Percentiles rank a stretch among this genome's conserved stretches.
Conservation (phyloP, 1,140 invertebrate genomes). For the Drosophila trapezifrons region DNA sequence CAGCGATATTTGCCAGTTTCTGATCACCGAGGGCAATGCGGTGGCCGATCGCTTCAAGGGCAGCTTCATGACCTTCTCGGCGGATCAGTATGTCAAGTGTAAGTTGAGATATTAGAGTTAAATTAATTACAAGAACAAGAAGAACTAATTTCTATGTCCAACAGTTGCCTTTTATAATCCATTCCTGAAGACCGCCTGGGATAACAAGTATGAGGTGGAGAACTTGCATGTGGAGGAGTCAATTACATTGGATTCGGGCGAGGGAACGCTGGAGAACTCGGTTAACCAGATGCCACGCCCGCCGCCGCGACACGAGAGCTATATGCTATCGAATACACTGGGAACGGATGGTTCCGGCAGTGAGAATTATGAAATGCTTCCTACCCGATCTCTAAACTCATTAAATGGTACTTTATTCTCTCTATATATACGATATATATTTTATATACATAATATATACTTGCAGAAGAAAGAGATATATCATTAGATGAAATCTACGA, state of each 20-base stretch:
- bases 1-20: constrained; percentile 93
- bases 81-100: constrained; percentile 83
- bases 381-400: constrained; percentile 85
- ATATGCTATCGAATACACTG: constrained; percentile 84
- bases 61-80: constrained; percentile 92
- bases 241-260: constrained; percentile 87
- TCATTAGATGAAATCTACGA: constrained; percentile 87
- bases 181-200: constrained; percentile 98
- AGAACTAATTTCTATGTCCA: not conserved
- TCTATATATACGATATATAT: not conserved
- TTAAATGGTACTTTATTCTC: constrained; percentile 80
- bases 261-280: constrained; percentile 89
- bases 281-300: constrained; percentile 88
- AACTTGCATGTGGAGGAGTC: constrained; percentile 95
- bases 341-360: constrained; percentile 86
- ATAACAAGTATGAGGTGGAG: constrained; percentile 97
- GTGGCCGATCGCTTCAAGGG: constrained; percentile 96
- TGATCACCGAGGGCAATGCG: constrained; percentile 96
- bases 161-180: constrained; percentile 96
- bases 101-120: constrained; percentile 1
- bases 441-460: not conserved
- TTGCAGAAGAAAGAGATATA: constrained; percentile 84
- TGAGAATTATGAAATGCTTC: constrained; percentile 93
- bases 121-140: not conserved
- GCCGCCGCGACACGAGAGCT: constrained; percentile 89